phyloP scores from a whole-genome alignment of 2,888 invertebrate genomes.

The Dicyrtoma fusca region DNA sequence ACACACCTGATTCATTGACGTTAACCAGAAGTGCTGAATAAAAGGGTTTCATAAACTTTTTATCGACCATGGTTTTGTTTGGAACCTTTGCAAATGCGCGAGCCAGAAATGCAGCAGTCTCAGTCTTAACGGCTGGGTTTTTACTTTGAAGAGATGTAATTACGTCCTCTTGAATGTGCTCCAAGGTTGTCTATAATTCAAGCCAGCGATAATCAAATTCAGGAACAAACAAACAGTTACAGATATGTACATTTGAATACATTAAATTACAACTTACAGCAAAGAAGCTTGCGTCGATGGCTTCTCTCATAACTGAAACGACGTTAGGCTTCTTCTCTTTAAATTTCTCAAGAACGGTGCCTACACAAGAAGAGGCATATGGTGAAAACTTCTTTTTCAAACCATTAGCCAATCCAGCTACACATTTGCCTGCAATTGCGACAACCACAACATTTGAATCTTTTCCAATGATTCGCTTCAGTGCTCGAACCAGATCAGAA shows the following conservation, averaged over 20 bases:
- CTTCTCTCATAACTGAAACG: constrained; percentile 81
- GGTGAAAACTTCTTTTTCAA: constrained; percentile 84
- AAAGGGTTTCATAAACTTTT: constrained; percentile 85
- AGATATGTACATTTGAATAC: not conserved
- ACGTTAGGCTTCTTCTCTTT: constrained; percentile 95
- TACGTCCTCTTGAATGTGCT: constrained; percentile 82
- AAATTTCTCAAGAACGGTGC: constrained; percentile 88
- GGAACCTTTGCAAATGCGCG: constrained; percentile 81
- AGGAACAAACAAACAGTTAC: constrained; percentile 5
- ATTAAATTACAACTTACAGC: constrained; percentile 65
- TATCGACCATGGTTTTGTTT: constrained; percentile 70
- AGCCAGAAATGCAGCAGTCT: constrained; percentile 81
- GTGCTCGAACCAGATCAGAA: constrained; percentile 80
- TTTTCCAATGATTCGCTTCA: constrained; percentile 87
- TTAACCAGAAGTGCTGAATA: constrained; percentile 77
- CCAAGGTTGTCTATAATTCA: constrained; percentile 72
- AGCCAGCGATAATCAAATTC: constrained; percentile 13
- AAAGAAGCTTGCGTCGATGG: constrained; percentile 84
- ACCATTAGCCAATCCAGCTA: constrained; percentile 80
- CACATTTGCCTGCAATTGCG: constrained; percentile 79
- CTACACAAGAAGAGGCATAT: constrained; percentile 77
- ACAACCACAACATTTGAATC: constrained; percentile 95
- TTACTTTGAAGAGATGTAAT: constrained; percentile 85
- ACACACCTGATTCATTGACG: constrained; percentile 72
- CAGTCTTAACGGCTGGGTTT: constrained; percentile 86